Evolutionary conservation across 92 coral and sea anemone genomes (phyloP).

Genomic region (Umimayanthus chanpuru): DNA sequence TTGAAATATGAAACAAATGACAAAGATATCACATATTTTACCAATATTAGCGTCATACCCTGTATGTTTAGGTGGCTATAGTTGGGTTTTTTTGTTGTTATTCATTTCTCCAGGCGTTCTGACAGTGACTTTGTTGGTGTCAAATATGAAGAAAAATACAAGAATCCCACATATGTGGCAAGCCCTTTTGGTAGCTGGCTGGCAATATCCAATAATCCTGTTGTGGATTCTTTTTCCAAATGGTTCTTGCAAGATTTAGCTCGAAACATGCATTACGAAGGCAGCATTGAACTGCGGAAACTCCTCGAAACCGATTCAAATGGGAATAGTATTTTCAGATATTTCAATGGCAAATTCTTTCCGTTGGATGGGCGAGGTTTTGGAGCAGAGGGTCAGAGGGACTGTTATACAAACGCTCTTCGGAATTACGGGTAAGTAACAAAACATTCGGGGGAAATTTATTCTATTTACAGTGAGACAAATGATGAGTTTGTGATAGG

Average conservation of each 20-base stretch:
- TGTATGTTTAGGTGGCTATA: neutral
- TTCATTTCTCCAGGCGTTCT: constrained; percentile 56
- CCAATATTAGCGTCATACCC: no score
- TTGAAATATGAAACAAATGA: no score
- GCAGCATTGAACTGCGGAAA: constrained; percentile 59
- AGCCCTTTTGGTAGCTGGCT: constrained; percentile 97
- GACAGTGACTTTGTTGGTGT: constrained; percentile 81
- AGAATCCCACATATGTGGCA: constrained; percentile 73
- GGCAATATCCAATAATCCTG: constrained; percentile 62
- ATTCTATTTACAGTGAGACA: no score
- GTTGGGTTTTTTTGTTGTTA: no score
- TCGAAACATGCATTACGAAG: constrained; percentile 72
- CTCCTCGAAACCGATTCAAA: constrained; percentile 71
- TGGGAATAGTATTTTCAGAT: constrained; percentile 70
- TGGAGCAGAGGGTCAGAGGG: constrained; percentile 96
- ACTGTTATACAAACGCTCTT: constrained; percentile 87
- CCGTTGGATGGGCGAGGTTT: constrained; percentile 97
- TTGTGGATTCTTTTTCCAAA: constrained; percentile 63
- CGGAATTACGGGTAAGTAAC: constrained; percentile 89
- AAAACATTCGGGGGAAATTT: neutral
- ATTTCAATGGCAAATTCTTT: constrained; percentile 72
- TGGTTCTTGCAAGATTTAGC: constrained; percentile 77
- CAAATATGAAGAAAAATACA: constrained; percentile 57
- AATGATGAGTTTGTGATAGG: no score
- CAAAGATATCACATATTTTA: no score